Evolutionary conservation across 2,797 vertebrate genomes (phyloP), one percentile per base, ranked within the genome.

Genomic region (Karalla daura): DNA sequence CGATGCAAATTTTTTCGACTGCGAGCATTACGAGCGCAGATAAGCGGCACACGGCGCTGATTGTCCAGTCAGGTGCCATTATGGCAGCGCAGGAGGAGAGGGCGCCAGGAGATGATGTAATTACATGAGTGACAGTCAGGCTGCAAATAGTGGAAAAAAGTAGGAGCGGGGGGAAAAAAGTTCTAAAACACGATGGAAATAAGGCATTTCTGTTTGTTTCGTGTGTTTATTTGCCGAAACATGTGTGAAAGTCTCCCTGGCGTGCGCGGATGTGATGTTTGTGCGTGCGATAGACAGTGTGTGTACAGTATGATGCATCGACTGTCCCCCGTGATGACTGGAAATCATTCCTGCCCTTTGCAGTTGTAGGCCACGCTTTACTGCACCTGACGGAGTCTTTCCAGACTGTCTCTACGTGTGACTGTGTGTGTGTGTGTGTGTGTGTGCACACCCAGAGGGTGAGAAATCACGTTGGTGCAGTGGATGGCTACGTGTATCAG

Each of bases 311-410:
- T 83, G 84, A 83, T 86, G 81, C 74, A 55, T 77, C 70, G 80
- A 65, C 74, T 80, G 76, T 84, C 77, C 72, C 67, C 73, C 69
- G 58, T 85, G 70, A 81, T 83, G 78, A 70, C 86, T 90, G 89
- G 89, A 93, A 91, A 93, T 88, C 47, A 85, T 87, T 80, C 72
- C 79, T 89, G 78, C 86, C 84, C 84, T 86, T 85, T 84, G 82
- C 86, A 90, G 63, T 84, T 78, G 76, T 67, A 76, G 81, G 70
- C 81, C 81, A 86, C 46, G 83, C 89, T 91, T 91, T 89, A 84
- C 86, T 92, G 88, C 90, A 93, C 90, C 90, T 93, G 91, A 93
- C 91, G 70, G 90, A 82, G 75, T 92, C 71, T 93, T 94, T 94
- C 92, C 92, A 93, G 89, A 70, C 83, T 67, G 70, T 63, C 66